Evolutionary conservation across 2,113 vertebrate genomes (phyloP), one percentile per base, ranked within the genome.

Genomic region (Alexandromys fortis): DNA sequence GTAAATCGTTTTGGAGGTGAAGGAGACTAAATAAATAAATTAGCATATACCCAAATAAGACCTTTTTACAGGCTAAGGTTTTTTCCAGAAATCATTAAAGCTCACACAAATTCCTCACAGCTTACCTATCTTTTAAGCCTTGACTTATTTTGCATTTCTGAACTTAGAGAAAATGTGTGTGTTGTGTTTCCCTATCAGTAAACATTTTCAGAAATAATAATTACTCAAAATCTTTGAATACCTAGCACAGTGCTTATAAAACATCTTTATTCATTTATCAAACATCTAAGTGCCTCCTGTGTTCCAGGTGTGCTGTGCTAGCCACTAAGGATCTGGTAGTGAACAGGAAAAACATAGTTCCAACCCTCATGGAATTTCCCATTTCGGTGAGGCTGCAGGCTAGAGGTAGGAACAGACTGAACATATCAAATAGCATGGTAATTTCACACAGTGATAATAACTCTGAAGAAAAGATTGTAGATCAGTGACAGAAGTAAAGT

Each of bases 71-170:
- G 45, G 30, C 70, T 92, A 72, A 89, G 14, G 4, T 49, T 72
- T 92, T 76, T 87, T 21, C 38, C 16, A 58, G 55, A 38, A 83
- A 83, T 89, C 52, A 92, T 92, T 82, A 94, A 67, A 45, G 26
- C 8, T 82, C 38, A 76, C n/a, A 81, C 12, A 11, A 12, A 55
- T 95, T 63, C 82, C 70, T 94, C 42, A 92, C 61, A 78, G 79
- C 72, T 85, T 95, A 75, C 38, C 22, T 85, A 61, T 52, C 75
- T 89, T 93, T 3, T 3, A 93, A 91, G 49, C 58, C 72, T 91
- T 89, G n/a, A 83, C 91, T 92, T 94, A 82, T 82, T 94, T 95
- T 92, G 86, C 38, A 94, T 95, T 92, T 88, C 89, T 90, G 21
- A 82, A 93, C 68, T 87, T 93, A 92, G 19, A 87, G n/a, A 82